Percentiles rank a stretch among this genome's conserved stretches.
Conservation (phyloP, 2,888 invertebrate genomes). For the Glaucopsyche alexis region DNA sequence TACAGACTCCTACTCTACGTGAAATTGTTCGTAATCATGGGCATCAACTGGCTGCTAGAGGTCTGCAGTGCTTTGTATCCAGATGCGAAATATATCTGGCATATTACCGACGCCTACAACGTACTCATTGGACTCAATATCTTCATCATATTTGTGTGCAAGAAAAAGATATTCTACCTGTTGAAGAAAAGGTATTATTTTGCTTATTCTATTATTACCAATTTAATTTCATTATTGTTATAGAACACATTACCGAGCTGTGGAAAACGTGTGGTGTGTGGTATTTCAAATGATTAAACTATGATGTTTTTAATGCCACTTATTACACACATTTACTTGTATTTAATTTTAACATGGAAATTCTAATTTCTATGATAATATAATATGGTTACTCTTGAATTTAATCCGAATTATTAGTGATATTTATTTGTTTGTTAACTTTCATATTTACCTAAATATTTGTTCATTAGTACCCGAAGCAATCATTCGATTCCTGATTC, state of each 20-base stretch:
- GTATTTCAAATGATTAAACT: too few relatives aligned
- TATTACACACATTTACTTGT: too few relatives aligned
- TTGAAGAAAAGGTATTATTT: conserved; percentile 79
- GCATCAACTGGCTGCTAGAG: conserved; percentile 87
- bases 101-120: conserved; percentile 83
- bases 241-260: not conserved
- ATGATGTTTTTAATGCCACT: too few relatives aligned
- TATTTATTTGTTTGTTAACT: not conserved
- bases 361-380: too few relatives aligned
- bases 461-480: conserved; percentile 22
- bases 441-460: not conserved
- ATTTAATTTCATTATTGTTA: conserved; percentile 38
- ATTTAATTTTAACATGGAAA: too few relatives aligned
- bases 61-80: conserved; percentile 82
- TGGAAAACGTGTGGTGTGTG: not conserved
- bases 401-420: not conserved
- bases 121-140: conserved; percentile 85
- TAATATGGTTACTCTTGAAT: not conserved
- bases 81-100: conserved; percentile 75
- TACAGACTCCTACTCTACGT: conserved; percentile 84
- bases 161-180: conserved; percentile 82
- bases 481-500: not conserved
- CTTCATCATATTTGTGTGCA: conserved; percentile 87
- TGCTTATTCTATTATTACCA: conserved; percentile 31
- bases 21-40: conserved; percentile 87